phyloP scores from a whole-genome alignment of 2,113 vertebrate species.

The Dendrocopos noguchii region DNA sequence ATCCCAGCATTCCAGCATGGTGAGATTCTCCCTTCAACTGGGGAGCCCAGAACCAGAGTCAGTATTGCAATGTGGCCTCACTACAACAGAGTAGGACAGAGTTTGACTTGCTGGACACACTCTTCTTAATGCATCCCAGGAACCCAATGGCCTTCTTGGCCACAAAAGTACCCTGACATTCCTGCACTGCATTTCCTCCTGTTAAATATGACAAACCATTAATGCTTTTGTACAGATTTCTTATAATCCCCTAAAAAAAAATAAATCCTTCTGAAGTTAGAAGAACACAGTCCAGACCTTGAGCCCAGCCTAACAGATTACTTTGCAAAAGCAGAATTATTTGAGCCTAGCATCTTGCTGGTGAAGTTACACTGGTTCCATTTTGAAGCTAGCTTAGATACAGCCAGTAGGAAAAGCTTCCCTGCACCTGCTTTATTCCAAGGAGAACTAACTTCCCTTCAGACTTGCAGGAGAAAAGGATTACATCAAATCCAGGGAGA shows the following conservation, averaged over 20 bases:
- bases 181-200: fast-evolving
- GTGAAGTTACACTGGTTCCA: background rate
- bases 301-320: background rate
- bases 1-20: too few relatives aligned
- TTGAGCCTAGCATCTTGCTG: background rate
- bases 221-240: background rate
- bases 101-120: too few relatives aligned
- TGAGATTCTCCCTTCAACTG: too few relatives aligned
- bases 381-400: background rate
- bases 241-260: background rate
- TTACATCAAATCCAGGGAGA: background rate
- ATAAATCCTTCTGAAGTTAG: fast-evolving
- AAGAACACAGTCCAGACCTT: background rate
- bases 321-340: background rate
- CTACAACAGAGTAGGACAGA: too few relatives aligned
- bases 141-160: too few relatives aligned
- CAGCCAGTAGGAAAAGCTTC: fast-evolving
- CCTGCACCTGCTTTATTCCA: background rate
- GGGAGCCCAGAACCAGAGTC: too few relatives aligned
- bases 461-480: background rate
- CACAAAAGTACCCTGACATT: background rate
- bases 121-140: too few relatives aligned
- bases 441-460: background rate
- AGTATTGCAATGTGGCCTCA: too few relatives aligned
- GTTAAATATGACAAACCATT: background rate